Conservation (phyloP, 2,888 invertebrate genomes). For the Apotomis capreana region DNA sequence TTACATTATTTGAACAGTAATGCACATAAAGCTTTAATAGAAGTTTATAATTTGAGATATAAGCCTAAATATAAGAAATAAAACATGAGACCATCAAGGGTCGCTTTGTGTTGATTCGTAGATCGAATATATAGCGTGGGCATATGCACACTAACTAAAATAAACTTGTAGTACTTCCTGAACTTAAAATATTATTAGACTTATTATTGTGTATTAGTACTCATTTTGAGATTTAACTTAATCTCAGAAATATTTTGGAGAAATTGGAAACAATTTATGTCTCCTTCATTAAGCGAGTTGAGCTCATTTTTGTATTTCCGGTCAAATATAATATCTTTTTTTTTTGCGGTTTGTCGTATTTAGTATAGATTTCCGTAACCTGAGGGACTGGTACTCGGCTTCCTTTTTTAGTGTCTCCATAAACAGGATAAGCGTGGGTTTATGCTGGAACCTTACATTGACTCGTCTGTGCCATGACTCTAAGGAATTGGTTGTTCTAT, state of each 20-base stretch:
- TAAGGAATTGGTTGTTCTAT: constrained; percentile 28
- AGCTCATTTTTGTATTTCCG: constrained; percentile 30
- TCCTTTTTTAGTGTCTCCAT: constrained; percentile 26
- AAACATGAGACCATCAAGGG: too few species aligned
- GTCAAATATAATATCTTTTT: constrained; percentile 22
- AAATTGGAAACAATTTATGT: constrained; percentile 30
- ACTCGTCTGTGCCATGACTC: constrained; percentile 32
- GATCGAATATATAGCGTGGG: too few species aligned
- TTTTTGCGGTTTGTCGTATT: constrained; percentile 26
- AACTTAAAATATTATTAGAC: constrained; percentile 10
- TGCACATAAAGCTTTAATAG: too few species aligned
- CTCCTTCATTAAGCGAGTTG: constrained; percentile 19
- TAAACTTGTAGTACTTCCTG: constrained; percentile 17
- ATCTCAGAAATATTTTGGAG: constrained; percentile 22
- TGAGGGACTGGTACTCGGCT: constrained; percentile 25
- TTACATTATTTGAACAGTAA: too few species aligned
- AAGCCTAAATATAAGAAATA: too few species aligned
- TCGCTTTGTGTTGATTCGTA: too few species aligned
- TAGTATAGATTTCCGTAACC: constrained; percentile 29
- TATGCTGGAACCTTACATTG: constrained; percentile 29
- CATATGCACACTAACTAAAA: constrained; percentile 14
- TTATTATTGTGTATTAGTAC: constrained; percentile 3
- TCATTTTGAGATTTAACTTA: constrained; percentile 10
- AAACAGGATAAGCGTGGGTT: constrained; percentile 27
- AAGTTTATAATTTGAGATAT: too few species aligned